A percentile compares a stretch with the other conserved stretches of the same genome.
Conservation (phyloP, 2,797 vertebrate genomes). For the Poecilia velifera region DNA sequence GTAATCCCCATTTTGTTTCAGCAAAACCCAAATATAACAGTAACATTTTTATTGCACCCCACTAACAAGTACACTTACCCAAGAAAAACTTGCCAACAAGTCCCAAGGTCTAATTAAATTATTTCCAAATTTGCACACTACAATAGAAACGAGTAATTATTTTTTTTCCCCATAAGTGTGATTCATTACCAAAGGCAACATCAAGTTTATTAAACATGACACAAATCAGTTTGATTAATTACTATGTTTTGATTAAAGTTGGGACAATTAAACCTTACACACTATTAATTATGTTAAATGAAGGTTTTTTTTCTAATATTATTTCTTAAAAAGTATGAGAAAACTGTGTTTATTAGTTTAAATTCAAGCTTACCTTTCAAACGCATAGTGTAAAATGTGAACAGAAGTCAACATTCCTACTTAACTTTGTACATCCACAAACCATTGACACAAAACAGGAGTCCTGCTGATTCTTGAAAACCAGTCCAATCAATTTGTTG, state of each 20-base stretch:
- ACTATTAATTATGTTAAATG: conserved; percentile 64
- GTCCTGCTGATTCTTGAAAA: conserved; percentile 35
- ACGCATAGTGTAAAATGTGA: neutral
- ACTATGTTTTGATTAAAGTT: conserved; percentile 58
- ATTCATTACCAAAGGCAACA: conserved; percentile 69
- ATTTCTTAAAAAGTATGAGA: conserved; percentile 32
- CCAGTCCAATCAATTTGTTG: neutral
- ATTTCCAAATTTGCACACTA: conserved; percentile 64
- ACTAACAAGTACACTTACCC: conserved; percentile 18
- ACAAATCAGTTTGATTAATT: conserved; percentile 75
- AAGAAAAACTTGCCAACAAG: conserved; percentile 43
- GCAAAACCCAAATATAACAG: neutral
- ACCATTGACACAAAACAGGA: conserved; percentile 24
- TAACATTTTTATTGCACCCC: conserved; percentile 11
- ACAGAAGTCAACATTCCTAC: conserved; percentile 5
- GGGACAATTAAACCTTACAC: conserved; percentile 60
- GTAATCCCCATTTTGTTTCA: neutral
- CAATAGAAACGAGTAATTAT: conserved; percentile 65
- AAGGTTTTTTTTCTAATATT: conserved; percentile 44
- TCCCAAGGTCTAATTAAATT: conserved; percentile 59
- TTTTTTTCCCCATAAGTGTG: conserved; percentile 64
- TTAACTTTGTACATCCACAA: neutral
- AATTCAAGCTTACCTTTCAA: conserved; percentile 5
- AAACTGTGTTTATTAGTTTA: conserved; percentile 38
- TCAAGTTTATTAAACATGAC: conserved; percentile 68